Percentiles rank a stretch among this genome's conserved stretches.
phyloP scores from a whole-genome alignment of 2,113 vertebrate species.

The Sclerurus mexicanus region DNA sequence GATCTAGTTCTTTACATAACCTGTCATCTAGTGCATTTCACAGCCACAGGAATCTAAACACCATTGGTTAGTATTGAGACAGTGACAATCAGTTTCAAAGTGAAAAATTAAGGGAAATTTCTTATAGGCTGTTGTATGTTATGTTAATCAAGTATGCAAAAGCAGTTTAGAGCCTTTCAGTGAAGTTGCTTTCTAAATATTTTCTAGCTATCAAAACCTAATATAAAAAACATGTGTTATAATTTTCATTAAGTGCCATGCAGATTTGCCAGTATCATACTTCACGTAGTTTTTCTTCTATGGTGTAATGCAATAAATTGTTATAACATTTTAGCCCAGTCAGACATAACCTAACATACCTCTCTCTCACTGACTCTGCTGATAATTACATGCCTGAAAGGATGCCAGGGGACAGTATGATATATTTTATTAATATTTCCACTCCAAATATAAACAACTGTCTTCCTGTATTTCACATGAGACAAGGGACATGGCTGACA shows the following conservation, averaged over 20 bases:
- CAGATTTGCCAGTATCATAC: neutral
- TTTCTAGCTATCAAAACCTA: neutral
- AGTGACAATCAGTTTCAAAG: neutral
- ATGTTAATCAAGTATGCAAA: neutral
- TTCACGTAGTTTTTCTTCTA: neutral
- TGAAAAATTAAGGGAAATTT: neutral
- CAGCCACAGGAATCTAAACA: neutral
- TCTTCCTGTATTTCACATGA: neutral
- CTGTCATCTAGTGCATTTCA: neutral
- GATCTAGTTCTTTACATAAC: neutral
- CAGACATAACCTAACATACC: neutral
- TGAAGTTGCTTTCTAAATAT: neutral
- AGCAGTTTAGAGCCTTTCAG: neutral
- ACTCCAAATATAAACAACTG: neutral
- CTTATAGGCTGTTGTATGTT: neutral
- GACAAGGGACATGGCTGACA: neutral
- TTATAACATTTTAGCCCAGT: neutral
- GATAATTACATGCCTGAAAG: neutral
- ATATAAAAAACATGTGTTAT: neutral
- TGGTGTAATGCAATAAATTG: neutral
- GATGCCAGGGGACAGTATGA: neutral
- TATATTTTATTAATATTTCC: neutral
- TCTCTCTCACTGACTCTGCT: neutral
- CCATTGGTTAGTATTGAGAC: neutral
- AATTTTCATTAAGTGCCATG: neutral